A percentile compares a stretch with the other conserved stretches of the same genome.
Conservation (phyloP, 2,797 vertebrate species). For the Peromyscus attwateri region DNA sequence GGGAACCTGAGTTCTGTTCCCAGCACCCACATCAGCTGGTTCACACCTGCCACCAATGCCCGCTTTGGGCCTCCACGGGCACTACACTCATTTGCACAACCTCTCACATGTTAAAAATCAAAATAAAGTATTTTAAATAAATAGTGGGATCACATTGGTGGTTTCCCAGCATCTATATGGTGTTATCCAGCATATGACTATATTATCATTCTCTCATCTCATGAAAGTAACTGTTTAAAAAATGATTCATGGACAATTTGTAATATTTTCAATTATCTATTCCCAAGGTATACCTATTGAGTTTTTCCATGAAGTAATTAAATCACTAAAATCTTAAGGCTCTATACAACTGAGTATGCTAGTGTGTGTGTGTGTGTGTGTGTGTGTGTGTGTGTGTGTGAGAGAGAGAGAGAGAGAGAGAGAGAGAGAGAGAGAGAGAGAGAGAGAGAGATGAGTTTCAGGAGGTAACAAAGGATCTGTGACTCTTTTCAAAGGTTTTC, state of each 20-base stretch:
- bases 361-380: too few species aligned
- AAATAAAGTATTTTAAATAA: neutral
- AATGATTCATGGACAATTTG: neutral
- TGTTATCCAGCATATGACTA: neutral
- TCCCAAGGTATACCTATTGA: neutral
- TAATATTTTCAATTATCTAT: neutral
- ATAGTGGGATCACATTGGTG: neutral
- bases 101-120: neutral
- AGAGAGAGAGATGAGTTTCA: neutral
- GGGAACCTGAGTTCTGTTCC: neutral
- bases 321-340: neutral
- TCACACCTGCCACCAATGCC: neutral
- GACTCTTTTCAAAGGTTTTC: constrained; percentile 35
- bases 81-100: neutral
- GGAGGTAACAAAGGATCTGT: constrained; percentile 4
- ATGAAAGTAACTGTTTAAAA: neutral
- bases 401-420: too few species aligned
- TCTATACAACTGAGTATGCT: neutral
- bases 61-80: neutral
- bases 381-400: too few species aligned
- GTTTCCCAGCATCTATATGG: neutral
- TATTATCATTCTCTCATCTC: neutral
- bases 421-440: neutral
- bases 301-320: neutral
- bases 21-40: neutral